phyloP scores from a whole-genome alignment of 2,888 invertebrate species.

The Epirrhoe tristata region DNA sequence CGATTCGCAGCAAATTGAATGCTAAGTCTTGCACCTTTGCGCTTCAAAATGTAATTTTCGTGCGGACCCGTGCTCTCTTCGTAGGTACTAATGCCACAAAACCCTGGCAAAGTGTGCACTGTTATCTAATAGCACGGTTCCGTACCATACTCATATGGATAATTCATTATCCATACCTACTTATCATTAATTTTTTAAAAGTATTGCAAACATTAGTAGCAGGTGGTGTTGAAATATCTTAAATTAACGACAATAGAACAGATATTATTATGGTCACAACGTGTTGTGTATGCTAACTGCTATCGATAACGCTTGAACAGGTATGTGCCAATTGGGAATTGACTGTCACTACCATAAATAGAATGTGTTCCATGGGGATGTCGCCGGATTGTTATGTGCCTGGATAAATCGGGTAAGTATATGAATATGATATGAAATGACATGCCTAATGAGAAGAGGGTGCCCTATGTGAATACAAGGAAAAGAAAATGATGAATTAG shows the following conservation, averaged over 20 bases:
- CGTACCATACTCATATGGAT: not conserved
- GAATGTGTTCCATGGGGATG: not conserved
- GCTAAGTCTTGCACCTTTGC: conserved; percentile 31
- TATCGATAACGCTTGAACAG: not conserved
- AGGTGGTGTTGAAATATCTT: not conserved
- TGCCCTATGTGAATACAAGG: not conserved
- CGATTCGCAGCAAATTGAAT: conserved; percentile 46
- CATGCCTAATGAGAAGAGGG: not conserved
- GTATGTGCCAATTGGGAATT: conserved; percentile 6
- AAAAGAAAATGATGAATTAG: not conserved
- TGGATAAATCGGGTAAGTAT: not conserved
- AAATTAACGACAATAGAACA: not conserved
- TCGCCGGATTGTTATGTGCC: not conserved
- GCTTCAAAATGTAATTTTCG: conserved; percentile 38
- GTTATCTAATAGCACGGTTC: not conserved
- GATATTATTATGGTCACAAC: not conserved
- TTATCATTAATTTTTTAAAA: not conserved
- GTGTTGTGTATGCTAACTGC: not conserved
- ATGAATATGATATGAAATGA: not conserved
- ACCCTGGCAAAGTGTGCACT: not conserved
- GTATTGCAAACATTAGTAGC: not conserved
- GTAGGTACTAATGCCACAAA: conserved; percentile 36
- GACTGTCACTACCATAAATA: conserved; percentile 3
- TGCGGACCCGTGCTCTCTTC: conserved; percentile 29
- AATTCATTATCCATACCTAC: too few species aligned